These are phyloP conservation scores for Tupaia tana DNA, from an alignment of 2,113 vertebrate species.

Conservation along the genomic window DNA sequence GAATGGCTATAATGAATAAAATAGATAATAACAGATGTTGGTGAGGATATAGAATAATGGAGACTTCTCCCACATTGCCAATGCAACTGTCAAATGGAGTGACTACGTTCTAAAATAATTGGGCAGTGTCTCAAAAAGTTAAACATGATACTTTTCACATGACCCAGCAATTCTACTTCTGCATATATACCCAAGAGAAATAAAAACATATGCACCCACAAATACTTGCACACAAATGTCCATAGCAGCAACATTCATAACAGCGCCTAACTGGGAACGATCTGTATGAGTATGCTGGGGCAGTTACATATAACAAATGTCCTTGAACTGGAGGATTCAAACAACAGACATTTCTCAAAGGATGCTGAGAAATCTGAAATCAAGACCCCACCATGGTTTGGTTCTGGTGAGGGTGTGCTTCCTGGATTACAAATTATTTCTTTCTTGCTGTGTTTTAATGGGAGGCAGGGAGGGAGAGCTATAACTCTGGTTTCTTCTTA, in stretches of 20 bases:
- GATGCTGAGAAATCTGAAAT: not conserved
- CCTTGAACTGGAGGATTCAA: not conserved
- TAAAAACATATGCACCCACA: not conserved
- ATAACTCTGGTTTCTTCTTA: rapidly evolving
- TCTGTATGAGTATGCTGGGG: not conserved
- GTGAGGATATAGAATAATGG: not conserved
- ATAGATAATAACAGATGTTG: not conserved
- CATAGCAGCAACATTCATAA: not conserved
- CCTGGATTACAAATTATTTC: not conserved
- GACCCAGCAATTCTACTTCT: not conserved
- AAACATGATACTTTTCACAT: not conserved
- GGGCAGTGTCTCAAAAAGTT: not conserved
- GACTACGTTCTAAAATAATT: not conserved
- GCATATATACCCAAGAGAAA: not conserved
- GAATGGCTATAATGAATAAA: not conserved
- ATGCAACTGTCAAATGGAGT: not conserved
- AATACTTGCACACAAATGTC: not conserved
- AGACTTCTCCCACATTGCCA: not conserved
- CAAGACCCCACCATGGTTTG: not conserved
- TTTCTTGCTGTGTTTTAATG: not conserved
- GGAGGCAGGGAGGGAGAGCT: not conserved
- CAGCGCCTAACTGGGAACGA: not conserved
- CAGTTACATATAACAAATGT: not conserved
- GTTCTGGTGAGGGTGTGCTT: not conserved
- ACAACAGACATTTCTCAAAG: not conserved